Base-by-base conservation (phyloP, 2,797 vertebrate species). In the Vultur gryphus region DNA sequence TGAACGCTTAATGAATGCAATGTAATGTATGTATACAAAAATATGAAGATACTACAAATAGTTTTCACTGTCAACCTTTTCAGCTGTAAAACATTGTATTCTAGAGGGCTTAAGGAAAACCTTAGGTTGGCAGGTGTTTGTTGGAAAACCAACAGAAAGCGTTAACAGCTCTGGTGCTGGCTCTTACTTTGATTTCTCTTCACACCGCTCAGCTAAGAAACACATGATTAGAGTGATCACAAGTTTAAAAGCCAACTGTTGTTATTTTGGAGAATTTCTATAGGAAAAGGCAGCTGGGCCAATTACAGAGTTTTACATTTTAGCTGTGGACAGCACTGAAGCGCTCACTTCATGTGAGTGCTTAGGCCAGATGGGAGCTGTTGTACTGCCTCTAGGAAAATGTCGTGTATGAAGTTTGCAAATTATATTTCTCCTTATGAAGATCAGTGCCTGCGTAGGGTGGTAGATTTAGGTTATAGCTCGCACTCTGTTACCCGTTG, bases 181-280 rank as follows among this genome's bases (percentile, higher is more conserved):
- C 75, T 83, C 62, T 7, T 3, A 0, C 54, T 59, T 67, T 29
- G 71, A 15, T 80, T 94, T 62, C 70, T 62, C 64, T 72, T 77
- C 83, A 8, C 41, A 43, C 43, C 46, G 10, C 61, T 61, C 59
- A 6, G 2, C 67, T 2, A 11, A 69, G 84, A 44, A 70, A 5
- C 67, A 28, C 44, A 7, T 0, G 11, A 48, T 76, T 24, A 35
- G 37, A 61, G 59, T 2, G 7, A 61, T 90, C 85, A 31, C 1
- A 41, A 58, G 66, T 80, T 87, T 31, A 37, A 77, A 85, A 93
- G 81, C 57, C 84, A 95, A 61, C 84, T 79, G 55, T 66, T 82
- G 94, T 64, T 59, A 12, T 46, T 77, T 59, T 59, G 83, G 59
- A 43, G 75, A 13, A 59, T 55, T 90, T 66, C 84, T 67, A 5